These are phyloP conservation scores for Luscinia megarhynchos DNA, from an alignment of 2,797 vertebrate species.

Conservation along the genomic window DNA sequence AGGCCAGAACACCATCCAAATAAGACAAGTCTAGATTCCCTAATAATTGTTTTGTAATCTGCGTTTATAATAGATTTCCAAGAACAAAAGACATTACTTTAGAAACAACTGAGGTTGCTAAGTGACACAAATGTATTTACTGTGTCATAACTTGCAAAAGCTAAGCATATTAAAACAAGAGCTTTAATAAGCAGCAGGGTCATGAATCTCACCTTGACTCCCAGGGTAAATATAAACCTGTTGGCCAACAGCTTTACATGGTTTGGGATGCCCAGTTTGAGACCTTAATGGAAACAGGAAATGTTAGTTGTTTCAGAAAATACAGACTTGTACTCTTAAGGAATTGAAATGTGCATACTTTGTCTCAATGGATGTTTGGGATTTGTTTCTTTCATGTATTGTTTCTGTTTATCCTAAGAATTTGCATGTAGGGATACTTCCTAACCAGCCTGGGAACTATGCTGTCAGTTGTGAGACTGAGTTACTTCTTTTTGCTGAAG, in stretches of 20 bases:
- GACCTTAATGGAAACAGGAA: background rate
- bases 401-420: background rate
- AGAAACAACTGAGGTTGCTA: conserved; percentile 61
- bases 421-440: background rate
- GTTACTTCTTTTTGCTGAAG: background rate
- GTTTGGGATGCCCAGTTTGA: background rate
- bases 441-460: background rate
- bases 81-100: conserved; percentile 63
- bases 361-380: background rate
- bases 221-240: background rate
- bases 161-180: background rate
- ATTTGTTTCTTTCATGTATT: background rate
- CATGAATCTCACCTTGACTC: background rate
- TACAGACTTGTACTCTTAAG: background rate
- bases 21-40: background rate
- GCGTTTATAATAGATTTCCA: conserved; percentile 44
- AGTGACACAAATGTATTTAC: conserved; percentile 61
- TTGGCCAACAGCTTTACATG: background rate
- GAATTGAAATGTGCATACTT: background rate
- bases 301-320: background rate
- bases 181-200: conserved; percentile 12
- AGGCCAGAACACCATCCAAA: background rate
- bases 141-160: conserved; percentile 42
- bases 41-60: conserved; percentile 28
- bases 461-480: background rate